phyloP scores from a whole-genome alignment of 1,140 invertebrate species.

The Hycleus phaleratus region DNA sequence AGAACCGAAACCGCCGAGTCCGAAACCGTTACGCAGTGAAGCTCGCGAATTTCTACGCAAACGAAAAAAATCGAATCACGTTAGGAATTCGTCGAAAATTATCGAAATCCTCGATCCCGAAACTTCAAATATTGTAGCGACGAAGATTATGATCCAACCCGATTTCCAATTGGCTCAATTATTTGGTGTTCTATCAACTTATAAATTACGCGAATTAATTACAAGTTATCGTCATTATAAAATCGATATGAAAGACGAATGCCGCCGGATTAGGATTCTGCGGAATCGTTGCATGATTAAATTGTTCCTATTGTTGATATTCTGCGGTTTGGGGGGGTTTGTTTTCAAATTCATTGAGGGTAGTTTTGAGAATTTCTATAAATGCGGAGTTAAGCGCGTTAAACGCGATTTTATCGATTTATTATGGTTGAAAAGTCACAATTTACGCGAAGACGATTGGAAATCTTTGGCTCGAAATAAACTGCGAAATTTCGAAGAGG shows the following conservation, averaged over 20 bases:
- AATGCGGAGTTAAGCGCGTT: conserved; percentile 78
- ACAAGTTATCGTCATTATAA: conserved; percentile 51
- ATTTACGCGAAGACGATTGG: conserved; percentile 79
- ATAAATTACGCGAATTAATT: conserved; percentile 36
- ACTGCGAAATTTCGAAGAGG: conserved; percentile 77
- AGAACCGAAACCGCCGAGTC: not conserved
- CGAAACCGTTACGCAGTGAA: conserved; percentile 19
- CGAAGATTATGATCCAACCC: conserved; percentile 5
- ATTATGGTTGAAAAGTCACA: conserved; percentile 71
- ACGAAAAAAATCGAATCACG: conserved; percentile 11
- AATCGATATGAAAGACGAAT: conserved; percentile 50
- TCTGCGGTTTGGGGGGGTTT: conserved; percentile 70
- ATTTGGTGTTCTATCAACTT: conserved; percentile 21
- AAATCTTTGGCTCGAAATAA: conserved; percentile 71
- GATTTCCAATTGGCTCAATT: conserved; percentile 17
- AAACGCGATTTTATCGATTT: conserved; percentile 77
- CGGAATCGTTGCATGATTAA: conserved; percentile 60
- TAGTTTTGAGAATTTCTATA: conserved; percentile 74
- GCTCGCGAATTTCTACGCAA: conserved; percentile 15
- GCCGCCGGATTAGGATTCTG: conserved; percentile 46
- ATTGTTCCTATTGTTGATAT: conserved; percentile 56
- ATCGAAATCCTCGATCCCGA: conserved; percentile 36
- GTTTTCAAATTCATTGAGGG: conserved; percentile 73
- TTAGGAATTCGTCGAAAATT: conserved; percentile 28
- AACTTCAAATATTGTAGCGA: conserved; percentile 7